Conservation (phyloP, 1,140 invertebrate species). For the Helicorthomorpha holstii region DNA sequence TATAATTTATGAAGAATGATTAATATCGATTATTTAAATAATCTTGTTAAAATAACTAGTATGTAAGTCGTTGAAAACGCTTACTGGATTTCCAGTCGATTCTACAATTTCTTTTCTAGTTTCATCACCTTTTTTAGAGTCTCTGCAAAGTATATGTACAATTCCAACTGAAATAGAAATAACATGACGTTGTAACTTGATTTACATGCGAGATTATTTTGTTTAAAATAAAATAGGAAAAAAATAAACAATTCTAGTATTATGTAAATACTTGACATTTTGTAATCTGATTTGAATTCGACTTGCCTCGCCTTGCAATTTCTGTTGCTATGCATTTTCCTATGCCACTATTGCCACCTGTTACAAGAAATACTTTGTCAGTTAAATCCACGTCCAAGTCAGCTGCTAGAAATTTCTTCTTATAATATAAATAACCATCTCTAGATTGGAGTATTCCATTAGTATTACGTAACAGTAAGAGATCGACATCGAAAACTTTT, state of each 20-base stretch:
- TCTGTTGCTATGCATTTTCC: conserved; percentile 17
- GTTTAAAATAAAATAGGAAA: neutral
- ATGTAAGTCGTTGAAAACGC: too few relatives aligned
- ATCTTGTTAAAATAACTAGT: too few relatives aligned
- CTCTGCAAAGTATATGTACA: conserved; percentile 32
- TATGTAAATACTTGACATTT: conserved; percentile 16
- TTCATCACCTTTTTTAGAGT: conserved; percentile 20
- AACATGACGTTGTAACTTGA: too few relatives aligned
- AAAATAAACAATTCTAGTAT: neutral
- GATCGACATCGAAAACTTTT: too few relatives aligned
- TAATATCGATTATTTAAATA: too few relatives aligned
- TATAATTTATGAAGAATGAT: too few relatives aligned
- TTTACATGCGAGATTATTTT: neutral
- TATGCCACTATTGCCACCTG: conserved; percentile 31
- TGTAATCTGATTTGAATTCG: too few relatives aligned
- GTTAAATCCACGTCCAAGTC: conserved; percentile 29
- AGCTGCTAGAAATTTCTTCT: conserved; percentile 24
- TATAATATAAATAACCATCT: conserved; percentile 26
- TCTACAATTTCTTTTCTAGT: conserved; percentile 23
- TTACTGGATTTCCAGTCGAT: conserved; percentile 22
- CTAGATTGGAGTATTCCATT: too few relatives aligned
- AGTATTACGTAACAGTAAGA: too few relatives aligned
- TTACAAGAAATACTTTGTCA: conserved; percentile 27
- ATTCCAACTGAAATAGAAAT: conserved; percentile 20
- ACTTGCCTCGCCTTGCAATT: neutral